phyloP scores from a whole-genome alignment of 1,140 invertebrate species.

The Drosophila nigrodunni region DNA sequence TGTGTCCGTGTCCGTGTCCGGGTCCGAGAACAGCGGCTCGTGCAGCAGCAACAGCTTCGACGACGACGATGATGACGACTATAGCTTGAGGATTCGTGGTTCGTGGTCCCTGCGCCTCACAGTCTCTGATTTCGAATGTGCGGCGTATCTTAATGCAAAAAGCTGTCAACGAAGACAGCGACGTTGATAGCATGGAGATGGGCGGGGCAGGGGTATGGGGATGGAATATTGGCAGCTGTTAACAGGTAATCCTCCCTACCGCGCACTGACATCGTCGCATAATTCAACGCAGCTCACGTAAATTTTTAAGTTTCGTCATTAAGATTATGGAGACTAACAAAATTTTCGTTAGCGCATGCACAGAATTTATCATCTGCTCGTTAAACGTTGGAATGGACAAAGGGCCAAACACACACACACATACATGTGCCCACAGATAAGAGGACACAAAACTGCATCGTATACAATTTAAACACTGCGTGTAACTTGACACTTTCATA shows the following conservation, averaged over 20 bases:
- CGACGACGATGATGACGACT: background rate
- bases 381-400: conserved; percentile 53
- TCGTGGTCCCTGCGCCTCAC: conserved; percentile 5
- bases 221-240: conserved; percentile 41
- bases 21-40: no score
- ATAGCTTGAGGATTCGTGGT: conserved; percentile 22
- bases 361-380: conserved; percentile 74
- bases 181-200: background rate
- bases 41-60: background rate
- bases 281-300: conserved; percentile 79
- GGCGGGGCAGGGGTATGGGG: background rate
- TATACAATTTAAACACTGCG: conserved; percentile 11
- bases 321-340: conserved; percentile 81
- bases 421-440: no score
- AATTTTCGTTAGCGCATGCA: conserved; percentile 72
- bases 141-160: conserved; percentile 69
- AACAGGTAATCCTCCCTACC: conserved; percentile 67
- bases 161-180: conserved; percentile 36
- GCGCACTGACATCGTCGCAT: conserved; percentile 33
- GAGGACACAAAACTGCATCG: background rate
- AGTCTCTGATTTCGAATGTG: conserved; percentile 59
- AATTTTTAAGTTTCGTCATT: conserved; percentile 83
- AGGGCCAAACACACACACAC: conserved; percentile 7
- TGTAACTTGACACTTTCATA: conserved; percentile 7
- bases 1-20: no score